phyloP scores from a whole-genome alignment of 2,888 invertebrate species.

The Sicus ferrugineus region DNA sequence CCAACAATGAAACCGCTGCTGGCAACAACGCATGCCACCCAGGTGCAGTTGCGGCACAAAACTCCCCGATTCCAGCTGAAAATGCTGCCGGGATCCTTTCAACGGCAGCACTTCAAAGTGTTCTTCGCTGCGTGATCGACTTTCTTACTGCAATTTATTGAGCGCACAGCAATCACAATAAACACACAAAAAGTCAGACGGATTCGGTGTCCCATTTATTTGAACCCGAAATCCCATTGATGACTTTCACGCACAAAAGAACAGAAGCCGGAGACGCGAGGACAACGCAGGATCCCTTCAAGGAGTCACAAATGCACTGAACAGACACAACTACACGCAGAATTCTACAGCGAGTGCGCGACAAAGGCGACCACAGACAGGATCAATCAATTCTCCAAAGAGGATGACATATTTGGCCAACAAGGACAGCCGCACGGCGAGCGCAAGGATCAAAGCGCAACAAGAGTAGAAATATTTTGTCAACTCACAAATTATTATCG shows the following conservation, averaged over 20 bases:
- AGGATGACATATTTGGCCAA: not conserved
- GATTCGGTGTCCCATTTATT: not conserved
- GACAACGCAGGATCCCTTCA: not conserved
- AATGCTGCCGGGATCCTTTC: not conserved
- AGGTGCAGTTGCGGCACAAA: not conserved
- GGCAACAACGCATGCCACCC: conserved; percentile 21
- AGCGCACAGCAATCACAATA: conserved; percentile 3
- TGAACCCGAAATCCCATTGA: conserved; percentile 4
- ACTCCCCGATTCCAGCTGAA: not conserved
- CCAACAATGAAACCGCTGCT: too few relatives aligned
- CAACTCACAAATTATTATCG: conserved; percentile 43
- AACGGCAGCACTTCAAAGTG: conserved; percentile 25
- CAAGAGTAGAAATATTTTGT: conserved; percentile 40
- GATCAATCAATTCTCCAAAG: conserved; percentile 2
- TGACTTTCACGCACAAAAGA: conserved; percentile 1
- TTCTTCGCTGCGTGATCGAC: not conserved
- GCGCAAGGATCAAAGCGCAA: conserved; percentile 28
- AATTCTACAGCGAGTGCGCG: not conserved
- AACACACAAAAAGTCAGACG: not conserved
- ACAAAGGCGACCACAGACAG: not conserved
- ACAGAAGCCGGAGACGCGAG: conserved; percentile 13
- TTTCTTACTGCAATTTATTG: not conserved
- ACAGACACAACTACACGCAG: not conserved
- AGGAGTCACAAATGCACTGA: not conserved
- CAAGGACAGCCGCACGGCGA: not conserved